A percentile compares a stretch with the other conserved stretches of the same genome.
These are phyloP conservation scores for Echiichthys vipera DNA, from an alignment of 2,797 vertebrate genomes.

Conservation along the genomic window DNA sequence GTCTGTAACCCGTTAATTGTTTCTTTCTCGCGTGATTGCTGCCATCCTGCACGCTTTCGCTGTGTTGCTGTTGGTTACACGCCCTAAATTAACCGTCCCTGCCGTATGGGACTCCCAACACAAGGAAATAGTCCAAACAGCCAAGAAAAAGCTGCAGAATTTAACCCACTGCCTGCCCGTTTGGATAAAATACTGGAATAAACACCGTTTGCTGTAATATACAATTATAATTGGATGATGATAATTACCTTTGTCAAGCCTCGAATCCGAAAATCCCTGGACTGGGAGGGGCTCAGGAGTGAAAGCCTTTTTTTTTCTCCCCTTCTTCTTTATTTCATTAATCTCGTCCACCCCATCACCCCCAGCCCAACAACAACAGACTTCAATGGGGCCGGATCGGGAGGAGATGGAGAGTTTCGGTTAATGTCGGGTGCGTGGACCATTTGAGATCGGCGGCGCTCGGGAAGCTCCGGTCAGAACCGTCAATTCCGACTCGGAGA, in stretches of 20 bases:
- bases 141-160: slow-evolving; percentile 62
- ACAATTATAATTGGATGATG: slow-evolving; percentile 35
- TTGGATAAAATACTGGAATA: not conserved
- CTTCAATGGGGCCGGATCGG: slow-evolving; percentile 47
- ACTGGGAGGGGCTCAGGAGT: slow-evolving; percentile 49
- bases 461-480: slow-evolving; percentile 60
- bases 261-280: slow-evolving; percentile 27
- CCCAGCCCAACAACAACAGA: slow-evolving; percentile 44
- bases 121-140: slow-evolving; percentile 35
- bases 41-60: not conserved
- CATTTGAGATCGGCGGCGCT: slow-evolving; percentile 56
- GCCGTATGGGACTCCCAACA: not conserved
- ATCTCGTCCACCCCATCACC: slow-evolving; percentile 42
- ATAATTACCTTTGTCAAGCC: slow-evolving; percentile 72
- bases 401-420: slow-evolving; percentile 63
- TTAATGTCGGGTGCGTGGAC: slow-evolving; percentile 58
- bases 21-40: not conserved
- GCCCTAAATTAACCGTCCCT: slow-evolving; percentile 38
- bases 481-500: slow-evolving; percentile 41
- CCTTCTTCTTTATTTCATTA: slow-evolving; percentile 35
- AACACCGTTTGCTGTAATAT: not conserved
- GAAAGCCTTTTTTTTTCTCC: slow-evolving; percentile 12
- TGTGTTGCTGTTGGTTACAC: slow-evolving; percentile 36
- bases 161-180: slow-evolving; percentile 62
- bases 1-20: not conserved